These are phyloP conservation scores for Ypsolopha sequella DNA, from an alignment of 2,888 invertebrate species.

Conservation along the genomic window DNA sequence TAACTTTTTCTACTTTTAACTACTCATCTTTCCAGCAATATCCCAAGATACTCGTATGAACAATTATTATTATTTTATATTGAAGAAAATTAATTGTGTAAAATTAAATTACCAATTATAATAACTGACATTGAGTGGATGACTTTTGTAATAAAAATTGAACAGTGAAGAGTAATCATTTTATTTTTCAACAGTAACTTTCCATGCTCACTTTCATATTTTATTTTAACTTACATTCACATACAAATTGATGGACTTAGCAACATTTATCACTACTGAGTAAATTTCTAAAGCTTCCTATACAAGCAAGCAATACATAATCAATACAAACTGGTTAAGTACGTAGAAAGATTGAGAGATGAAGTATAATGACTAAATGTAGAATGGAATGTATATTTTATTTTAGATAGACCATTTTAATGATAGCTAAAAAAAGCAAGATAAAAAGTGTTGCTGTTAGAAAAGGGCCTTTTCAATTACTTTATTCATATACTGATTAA, in stretches of 20 bases:
- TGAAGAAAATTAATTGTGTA: background rate
- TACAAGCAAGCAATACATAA: background rate
- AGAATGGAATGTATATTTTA: constrained; percentile 37
- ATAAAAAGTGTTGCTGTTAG: constrained; percentile 4
- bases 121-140: too few relatives aligned
- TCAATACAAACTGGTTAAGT: constrained; percentile 6
- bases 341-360: constrained; percentile 6
- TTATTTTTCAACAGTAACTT: constrained; percentile 36
- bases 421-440: background rate
- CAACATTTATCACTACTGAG: constrained; percentile 4
- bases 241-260: constrained; percentile 1
- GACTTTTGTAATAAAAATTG: constrained; percentile 12
- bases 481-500: too few relatives aligned
- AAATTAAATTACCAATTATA: too few relatives aligned
- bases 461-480: too few relatives aligned
- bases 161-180: constrained; percentile 16
- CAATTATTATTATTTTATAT: background rate
- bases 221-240: background rate
- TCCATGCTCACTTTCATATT: background rate
- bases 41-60: background rate
- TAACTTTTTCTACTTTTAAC: background rate
- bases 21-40: background rate
- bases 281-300: background rate
- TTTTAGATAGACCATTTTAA: background rate
- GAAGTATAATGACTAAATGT: constrained; percentile 20